phyloP scores from a whole-genome alignment of 1,140 invertebrate genomes.

The Araneus ventricosus region DNA sequence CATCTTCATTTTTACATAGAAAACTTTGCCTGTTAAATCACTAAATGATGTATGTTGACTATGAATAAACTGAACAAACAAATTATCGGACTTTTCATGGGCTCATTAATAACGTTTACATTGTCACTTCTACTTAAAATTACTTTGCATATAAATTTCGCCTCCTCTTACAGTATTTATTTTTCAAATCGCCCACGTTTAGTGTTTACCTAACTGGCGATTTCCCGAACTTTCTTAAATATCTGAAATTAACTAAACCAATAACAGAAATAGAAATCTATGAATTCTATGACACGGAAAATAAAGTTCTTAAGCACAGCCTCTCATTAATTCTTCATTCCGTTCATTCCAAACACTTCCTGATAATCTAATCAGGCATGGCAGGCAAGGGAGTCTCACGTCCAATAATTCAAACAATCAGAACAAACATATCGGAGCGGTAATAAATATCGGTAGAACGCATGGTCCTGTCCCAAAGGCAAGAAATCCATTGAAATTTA shows the following conservation, averaged over 20 bases:
- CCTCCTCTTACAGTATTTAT: too few species aligned
- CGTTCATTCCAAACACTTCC: background rate
- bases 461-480: background rate
- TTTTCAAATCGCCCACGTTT: too few species aligned
- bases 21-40: too few species aligned
- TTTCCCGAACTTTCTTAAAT: background rate
- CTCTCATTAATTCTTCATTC: background rate
- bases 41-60: too few species aligned
- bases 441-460: constrained; percentile 44
- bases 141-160: too few species aligned
- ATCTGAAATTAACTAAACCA: background rate
- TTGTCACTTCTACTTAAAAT: too few species aligned
- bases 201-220: background rate
- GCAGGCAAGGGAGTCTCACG: background rate
- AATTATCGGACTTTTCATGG: too few species aligned
- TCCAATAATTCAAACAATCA: constrained; percentile 18
- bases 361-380: constrained; percentile 12
- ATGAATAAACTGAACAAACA: too few species aligned
- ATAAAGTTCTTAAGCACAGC: background rate
- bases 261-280: background rate
- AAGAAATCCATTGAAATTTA: background rate
- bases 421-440: constrained; percentile 25
- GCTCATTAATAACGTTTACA: too few species aligned
- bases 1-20: too few species aligned
- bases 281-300: background rate